Conservation (phyloP, 2,113 vertebrate species). For the Nanorana parkeri region DNA sequence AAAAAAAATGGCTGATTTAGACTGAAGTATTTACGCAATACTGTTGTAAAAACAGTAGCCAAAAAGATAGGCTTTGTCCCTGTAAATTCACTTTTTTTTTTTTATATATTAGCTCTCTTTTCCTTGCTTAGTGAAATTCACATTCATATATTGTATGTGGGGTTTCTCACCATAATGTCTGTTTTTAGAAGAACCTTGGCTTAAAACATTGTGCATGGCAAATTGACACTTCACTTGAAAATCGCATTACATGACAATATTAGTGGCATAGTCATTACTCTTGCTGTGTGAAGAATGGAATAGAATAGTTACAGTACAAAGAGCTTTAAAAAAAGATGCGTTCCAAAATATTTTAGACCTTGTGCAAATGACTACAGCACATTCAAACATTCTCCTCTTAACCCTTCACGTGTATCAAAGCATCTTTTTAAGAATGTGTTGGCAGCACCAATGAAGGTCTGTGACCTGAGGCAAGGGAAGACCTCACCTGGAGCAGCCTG, state of each 20-base stretch:
- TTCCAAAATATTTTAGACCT: conserved; percentile 54
- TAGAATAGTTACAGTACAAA: conserved; percentile 54
- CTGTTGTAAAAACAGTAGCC: no score
- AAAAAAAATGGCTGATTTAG: no score
- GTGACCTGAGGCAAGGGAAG: no score
- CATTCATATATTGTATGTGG: conserved; percentile 34
- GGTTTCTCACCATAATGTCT: conserved; percentile 44
- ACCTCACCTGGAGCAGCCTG: no score
- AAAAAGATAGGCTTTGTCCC: no score
- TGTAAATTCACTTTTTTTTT: no score
- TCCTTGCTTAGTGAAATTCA: not conserved
- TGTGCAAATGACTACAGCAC: conserved; percentile 28
- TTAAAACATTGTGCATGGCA: conserved; percentile 49
- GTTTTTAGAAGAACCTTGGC: conserved; percentile 49
- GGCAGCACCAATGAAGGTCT: no score
- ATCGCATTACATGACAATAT: conserved; percentile 56
- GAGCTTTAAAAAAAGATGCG: conserved; percentile 51
- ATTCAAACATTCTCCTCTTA: conserved; percentile 24
- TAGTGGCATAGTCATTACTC: conserved; percentile 57
- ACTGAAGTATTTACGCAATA: no score
- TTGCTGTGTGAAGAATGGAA: conserved; percentile 44
- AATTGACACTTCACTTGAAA: conserved; percentile 50
- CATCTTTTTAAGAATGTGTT: not conserved
- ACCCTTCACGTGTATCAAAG: not conserved
- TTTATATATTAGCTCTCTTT: not conserved